Evolutionary conservation across 2,888 invertebrate genomes (phyloP), one percentile per base, ranked within the genome.

Genomic region (Lissonota sp.): DNA sequence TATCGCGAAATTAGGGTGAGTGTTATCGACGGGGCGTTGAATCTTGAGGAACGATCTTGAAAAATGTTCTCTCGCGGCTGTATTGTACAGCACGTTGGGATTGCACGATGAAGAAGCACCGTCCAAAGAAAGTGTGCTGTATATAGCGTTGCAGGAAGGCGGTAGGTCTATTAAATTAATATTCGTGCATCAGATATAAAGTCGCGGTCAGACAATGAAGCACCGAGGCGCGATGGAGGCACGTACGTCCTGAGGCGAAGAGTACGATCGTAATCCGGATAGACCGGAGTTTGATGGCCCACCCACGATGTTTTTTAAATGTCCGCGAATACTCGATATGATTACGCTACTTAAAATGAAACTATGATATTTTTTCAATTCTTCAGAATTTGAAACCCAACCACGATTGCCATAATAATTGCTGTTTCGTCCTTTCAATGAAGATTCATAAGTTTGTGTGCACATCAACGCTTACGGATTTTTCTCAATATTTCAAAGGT

Each of bases 111-210:
- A 70, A 79, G 58, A 80, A 70, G 73, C 69, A 26, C 64, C 53
- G 57, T 44, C 74, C 14, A 26, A 2, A 55, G 16, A 51, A 60
- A 58, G 12, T 75, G 53, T 60, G 8, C 42, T 51, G 51, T 70
- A 49, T 60, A 60, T 72, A 55, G 69, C 77, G 42, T 42, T 53
- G 71, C 76, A 67, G 72, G 64, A 60, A 67, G 77, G 74, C 70
- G 77, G 78, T 75, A 57, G 51, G 64, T 82, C 77, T 79, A 85
- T 84, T 84, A 81, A 84, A 86, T 86, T 85, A 84, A 86, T 84
- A 87, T 87, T 84, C 85, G 80, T 85, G 78, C 57, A 86, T 85
- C 84, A 81, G 84, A 85, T 83, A 83, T 67, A 14, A 64, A 66
- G 76, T 80, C 73, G 46, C 53, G 42, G 69, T 26, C 79, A 79